Evolutionary conservation across 2,888 invertebrate genomes (phyloP).

Genomic region (Orchesella flavescens): DNA sequence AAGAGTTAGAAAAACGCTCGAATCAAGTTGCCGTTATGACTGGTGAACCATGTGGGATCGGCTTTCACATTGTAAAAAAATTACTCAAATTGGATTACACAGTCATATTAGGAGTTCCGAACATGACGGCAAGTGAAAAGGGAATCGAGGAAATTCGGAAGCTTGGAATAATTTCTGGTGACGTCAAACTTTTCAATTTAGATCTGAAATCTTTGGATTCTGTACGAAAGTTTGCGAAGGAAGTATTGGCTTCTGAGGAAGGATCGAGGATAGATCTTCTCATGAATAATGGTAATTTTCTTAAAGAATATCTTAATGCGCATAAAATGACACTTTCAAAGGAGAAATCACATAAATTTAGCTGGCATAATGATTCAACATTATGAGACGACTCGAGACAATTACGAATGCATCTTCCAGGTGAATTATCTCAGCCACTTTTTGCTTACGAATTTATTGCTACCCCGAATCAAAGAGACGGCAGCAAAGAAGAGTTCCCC

Average conservation of each 20-base stretch:
- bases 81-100: no score
- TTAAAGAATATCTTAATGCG: no score
- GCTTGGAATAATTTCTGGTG: slow-evolving; percentile 78
- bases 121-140: slow-evolving; percentile 77
- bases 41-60: no score
- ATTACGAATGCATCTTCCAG: slow-evolving; percentile 88
- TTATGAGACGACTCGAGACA: slow-evolving; percentile 84
- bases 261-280: slow-evolving; percentile 31
- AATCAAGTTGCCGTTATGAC: no score
- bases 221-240: slow-evolving; percentile 46
- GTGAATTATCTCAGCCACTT: slow-evolving; percentile 92
- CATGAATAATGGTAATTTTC: slow-evolving; percentile 30
- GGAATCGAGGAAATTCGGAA: slow-evolving; percentile 76
- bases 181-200: slow-evolving; percentile 74
- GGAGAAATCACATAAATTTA: no score
- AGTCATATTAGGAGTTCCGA: slow-evolving; percentile 86
- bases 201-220: slow-evolving; percentile 55
- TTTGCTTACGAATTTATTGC: slow-evolving; percentile 84
- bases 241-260: slow-evolving; percentile 40
- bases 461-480: slow-evolving; percentile 82
- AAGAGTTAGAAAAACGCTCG: no score
- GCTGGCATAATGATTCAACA: slow-evolving; percentile 94
- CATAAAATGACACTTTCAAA: no score
- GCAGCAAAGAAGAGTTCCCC: slow-evolving; percentile 76
- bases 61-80: no score